phyloP scores from a whole-genome alignment of 1,140 invertebrate species.

The Epicauta chinensis region DNA sequence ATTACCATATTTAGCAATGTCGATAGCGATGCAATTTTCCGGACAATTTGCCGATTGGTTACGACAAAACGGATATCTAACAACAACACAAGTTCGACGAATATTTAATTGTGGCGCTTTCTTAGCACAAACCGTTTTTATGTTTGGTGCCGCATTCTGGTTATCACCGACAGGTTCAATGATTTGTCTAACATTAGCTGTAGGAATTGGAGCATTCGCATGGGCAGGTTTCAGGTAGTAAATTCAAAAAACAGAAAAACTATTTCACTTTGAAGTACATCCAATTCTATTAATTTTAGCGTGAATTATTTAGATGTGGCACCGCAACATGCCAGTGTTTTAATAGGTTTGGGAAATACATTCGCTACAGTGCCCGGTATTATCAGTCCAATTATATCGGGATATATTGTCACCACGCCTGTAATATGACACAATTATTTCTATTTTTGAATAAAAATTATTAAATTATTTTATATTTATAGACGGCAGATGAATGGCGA shows the following conservation, averaged over 20 bases:
- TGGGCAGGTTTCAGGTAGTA: conserved; percentile 77
- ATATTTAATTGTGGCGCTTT: conserved; percentile 75
- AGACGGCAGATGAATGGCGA: too few species aligned
- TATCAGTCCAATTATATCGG: conserved; percentile 72
- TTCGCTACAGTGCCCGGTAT: conserved; percentile 84
- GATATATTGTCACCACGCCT: conserved; percentile 65
- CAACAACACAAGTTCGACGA: conserved; percentile 67
- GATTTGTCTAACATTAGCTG: conserved; percentile 72
- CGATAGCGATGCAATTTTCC: conserved; percentile 66
- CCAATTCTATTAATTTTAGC: conserved; percentile 46
- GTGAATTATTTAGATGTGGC: conserved; percentile 86
- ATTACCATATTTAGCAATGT: conserved; percentile 82
- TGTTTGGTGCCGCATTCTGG: conserved; percentile 68
- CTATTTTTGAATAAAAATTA: too few species aligned
- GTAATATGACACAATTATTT: conserved; percentile 48
- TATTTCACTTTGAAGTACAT: background rate
- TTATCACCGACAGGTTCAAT: conserved; percentile 59
- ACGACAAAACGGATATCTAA: conserved; percentile 54
- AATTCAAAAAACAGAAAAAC: conserved; percentile 6
- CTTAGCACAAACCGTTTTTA: conserved; percentile 74
- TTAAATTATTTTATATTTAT: too few species aligned
- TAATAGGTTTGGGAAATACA: conserved; percentile 86
- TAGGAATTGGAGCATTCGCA: conserved; percentile 82
- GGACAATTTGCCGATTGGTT: conserved; percentile 78
- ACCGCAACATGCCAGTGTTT: conserved; percentile 69